These are phyloP conservation scores for Caenorhabditis inopinata DNA, from an alignment of 1,140 invertebrate genomes.

Conservation along the genomic window DNA sequence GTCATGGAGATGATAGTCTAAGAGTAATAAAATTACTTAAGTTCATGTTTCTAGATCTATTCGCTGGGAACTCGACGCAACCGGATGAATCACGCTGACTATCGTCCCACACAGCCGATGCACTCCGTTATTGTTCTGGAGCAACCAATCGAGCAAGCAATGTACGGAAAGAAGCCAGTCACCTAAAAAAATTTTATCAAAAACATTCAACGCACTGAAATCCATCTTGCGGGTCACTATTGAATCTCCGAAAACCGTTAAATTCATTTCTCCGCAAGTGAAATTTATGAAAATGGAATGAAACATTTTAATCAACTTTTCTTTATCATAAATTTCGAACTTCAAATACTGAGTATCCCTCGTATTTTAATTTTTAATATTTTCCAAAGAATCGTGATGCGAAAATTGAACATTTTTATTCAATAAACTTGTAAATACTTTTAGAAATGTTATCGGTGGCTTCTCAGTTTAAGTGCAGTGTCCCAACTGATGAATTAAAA, in stretches of 20 bases:
- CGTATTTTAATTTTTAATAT: no score
- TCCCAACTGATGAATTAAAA: no score
- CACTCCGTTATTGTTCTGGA: background rate
- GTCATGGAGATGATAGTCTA: no score
- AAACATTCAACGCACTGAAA: background rate
- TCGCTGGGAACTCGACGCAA: background rate
- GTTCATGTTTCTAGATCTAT: conserved; percentile 8
- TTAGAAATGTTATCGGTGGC: no score
- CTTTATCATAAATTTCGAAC: background rate
- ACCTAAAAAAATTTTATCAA: background rate
- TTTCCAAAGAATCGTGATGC: no score
- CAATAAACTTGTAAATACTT: no score
- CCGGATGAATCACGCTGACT: background rate
- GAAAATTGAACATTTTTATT: no score
- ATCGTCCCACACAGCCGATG: conserved; percentile 7
- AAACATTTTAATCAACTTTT: no score
- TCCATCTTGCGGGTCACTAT: background rate
- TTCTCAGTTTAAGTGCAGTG: no score
- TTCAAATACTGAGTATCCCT: no score
- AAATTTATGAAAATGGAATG: background rate
- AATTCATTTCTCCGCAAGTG: background rate
- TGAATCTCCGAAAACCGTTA: background rate
- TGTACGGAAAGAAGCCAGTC: conserved; percentile 21
- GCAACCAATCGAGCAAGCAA: conserved; percentile 15
- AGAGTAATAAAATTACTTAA: no score